These are phyloP conservation scores for Serilophus lunatus DNA, from an alignment of 2,113 vertebrate genomes.

Conservation along the genomic window DNA sequence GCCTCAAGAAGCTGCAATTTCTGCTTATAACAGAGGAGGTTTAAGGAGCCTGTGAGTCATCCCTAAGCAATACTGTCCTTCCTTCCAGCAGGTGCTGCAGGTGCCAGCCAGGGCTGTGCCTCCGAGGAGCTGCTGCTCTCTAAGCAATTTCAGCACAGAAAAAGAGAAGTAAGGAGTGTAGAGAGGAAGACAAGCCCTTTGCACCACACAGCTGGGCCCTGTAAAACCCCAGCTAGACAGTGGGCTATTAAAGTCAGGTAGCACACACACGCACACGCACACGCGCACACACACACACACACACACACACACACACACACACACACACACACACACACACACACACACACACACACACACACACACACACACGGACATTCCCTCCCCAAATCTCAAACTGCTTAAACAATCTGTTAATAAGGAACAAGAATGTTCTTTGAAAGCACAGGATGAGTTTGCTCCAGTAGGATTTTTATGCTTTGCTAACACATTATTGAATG, in stretches of 20 bases:
- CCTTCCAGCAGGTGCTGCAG: background rate
- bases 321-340: too few relatives aligned
- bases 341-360: too few relatives aligned
- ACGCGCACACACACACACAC: too few relatives aligned
- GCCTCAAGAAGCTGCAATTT: background rate
- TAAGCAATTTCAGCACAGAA: background rate
- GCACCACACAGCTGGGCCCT: background rate
- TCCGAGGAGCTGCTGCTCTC: background rate
- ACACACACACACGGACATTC: background rate
- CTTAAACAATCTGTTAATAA: background rate
- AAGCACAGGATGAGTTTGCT: background rate
- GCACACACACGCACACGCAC: background rate
- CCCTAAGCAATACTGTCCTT: background rate
- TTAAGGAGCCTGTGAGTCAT: background rate
- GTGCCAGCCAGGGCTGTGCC: background rate
- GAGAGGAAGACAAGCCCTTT: background rate
- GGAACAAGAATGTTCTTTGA: background rate
- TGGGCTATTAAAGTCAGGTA: background rate
- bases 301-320: too few relatives aligned
- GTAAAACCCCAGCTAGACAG: background rate
- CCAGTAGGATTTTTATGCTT: background rate
- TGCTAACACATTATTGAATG: background rate
- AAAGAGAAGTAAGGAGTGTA: accelerated
- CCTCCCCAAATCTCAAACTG: background rate
- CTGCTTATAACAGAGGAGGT: background rate